Percentiles rank a stretch among this genome's conserved stretches.
phyloP scores from a whole-genome alignment of 2,888 invertebrate species.

The Osmoderma eremita region DNA sequence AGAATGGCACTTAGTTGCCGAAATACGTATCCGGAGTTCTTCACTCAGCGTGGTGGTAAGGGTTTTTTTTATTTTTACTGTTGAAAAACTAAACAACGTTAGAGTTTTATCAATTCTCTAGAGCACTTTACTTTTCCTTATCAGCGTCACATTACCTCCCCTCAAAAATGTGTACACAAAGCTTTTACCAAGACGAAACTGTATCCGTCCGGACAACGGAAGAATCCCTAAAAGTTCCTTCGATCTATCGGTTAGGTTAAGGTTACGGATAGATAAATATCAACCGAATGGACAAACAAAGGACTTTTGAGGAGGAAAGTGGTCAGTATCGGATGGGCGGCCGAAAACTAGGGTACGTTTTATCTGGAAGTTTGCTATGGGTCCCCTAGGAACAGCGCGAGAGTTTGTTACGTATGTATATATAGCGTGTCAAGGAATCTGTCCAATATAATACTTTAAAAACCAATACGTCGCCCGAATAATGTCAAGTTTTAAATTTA shows the following conservation, averaged over 20 bases:
- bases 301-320: conserved; percentile 30
- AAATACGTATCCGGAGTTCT: too few relatives aligned
- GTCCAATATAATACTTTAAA: conserved; percentile 42
- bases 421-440: conserved; percentile 40
- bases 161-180: conserved; percentile 21
- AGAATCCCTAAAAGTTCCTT: conserved; percentile 1
- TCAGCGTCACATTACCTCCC: background rate
- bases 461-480: conserved; percentile 24
- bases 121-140: conserved; percentile 1
- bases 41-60: too few relatives aligned
- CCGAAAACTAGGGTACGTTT: conserved; percentile 50
- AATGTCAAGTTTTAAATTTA: conserved; percentile 9
- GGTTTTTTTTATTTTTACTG: too few relatives aligned
- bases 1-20: too few relatives aligned
- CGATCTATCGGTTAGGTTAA: conserved; percentile 16
- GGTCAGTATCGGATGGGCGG: conserved; percentile 30
- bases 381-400: conserved; percentile 33
- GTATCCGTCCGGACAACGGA: background rate
- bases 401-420: too few relatives aligned
- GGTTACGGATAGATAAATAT: conserved; percentile 40
- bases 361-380: conserved; percentile 47
- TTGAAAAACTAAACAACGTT: background rate
- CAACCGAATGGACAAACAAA: conserved; percentile 44
- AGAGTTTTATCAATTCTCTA: background rate
- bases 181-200: conserved; percentile 18